Percentiles rank a stretch among this genome's conserved stretches.
Conservation (phyloP, 2,113 vertebrate species). For the Oncorhynchus keta region DNA sequence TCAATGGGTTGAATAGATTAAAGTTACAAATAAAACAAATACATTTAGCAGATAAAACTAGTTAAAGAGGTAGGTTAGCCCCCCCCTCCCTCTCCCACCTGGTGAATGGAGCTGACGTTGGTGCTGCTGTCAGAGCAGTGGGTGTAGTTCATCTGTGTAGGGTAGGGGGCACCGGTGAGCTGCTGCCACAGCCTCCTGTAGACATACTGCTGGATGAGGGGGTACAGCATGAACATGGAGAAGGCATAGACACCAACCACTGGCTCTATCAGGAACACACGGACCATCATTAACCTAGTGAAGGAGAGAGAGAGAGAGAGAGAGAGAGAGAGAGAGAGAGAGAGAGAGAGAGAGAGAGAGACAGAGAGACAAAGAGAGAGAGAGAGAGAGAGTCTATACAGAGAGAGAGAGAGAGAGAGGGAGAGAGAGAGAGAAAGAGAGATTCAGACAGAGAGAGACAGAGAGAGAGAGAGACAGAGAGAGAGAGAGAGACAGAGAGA, state of each 20-base stretch:
- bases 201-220: constrained; percentile 78
- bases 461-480: background rate
- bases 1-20: too few relatives aligned
- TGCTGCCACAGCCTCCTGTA: constrained; percentile 78
- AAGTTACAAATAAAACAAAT: background rate
- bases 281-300: constrained; percentile 58
- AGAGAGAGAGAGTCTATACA: background rate
- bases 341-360: fast-evolving
- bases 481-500: fast-evolving
- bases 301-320: background rate
- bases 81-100: background rate
- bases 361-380: fast-evolving
- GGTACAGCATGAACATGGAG: constrained; percentile 54
- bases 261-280: constrained; percentile 75
- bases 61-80: too few relatives aligned
- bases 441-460: fast-evolving
- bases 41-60: too few relatives aligned
- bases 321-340: background rate
- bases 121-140: constrained; percentile 57
- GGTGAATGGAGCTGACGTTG: constrained; percentile 26
- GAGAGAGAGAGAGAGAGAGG: too few relatives aligned
- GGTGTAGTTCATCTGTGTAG: constrained; percentile 50
- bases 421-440: too few relatives aligned
- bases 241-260: constrained; percentile 76
- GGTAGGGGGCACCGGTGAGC: constrained; percentile 65